A percentile compares a stretch with the other conserved stretches of the same genome.
phyloP scores from a whole-genome alignment of 2,797 vertebrate species.

The Danio aesculapii region DNA sequence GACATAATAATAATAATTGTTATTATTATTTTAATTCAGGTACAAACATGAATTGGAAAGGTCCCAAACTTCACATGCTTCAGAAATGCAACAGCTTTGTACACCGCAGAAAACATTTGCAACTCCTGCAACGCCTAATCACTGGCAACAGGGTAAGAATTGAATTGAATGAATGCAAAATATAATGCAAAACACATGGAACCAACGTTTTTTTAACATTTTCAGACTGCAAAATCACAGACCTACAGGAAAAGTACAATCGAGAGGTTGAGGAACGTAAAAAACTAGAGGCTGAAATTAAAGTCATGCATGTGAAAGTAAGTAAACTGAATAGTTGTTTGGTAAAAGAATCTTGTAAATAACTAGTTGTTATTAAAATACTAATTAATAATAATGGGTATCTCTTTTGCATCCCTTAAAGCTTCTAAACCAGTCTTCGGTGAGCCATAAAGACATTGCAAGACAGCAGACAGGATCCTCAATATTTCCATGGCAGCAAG shows the following conservation, averaged over 20 bases:
- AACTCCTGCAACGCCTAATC: conserved; percentile 74
- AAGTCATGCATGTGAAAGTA: conserved; percentile 85
- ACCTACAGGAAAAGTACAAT: conserved; percentile 88
- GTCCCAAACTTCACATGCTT: conserved; percentile 73
- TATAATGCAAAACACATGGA: conserved; percentile 2
- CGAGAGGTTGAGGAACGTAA: conserved; percentile 89
- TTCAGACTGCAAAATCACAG: conserved; percentile 84
- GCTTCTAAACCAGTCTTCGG: conserved; percentile 79
- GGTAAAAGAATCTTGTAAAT: neutral
- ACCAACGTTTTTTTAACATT: neutral
- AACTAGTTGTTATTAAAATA: neutral
- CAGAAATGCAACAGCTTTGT: conserved; percentile 75
- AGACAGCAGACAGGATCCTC: conserved; percentile 89
- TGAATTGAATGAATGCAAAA: neutral
- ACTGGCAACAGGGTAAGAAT: conserved; percentile 79
- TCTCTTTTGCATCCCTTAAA: conserved; percentile 63
- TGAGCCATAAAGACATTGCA: conserved; percentile 89
- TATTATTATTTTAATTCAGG: conserved; percentile 70
- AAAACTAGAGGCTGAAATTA: conserved; percentile 86
- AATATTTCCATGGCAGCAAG: conserved; percentile 92
- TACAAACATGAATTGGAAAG: conserved; percentile 89
- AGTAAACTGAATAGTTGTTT: conserved; percentile 54
- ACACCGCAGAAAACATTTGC: conserved; percentile 84
- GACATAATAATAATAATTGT: conserved; percentile 18
- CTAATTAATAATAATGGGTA: conserved; percentile 1